Evolutionary conservation across 2,113 vertebrate species (phyloP).

Genomic region (Odontesthes bonariensis): DNA sequence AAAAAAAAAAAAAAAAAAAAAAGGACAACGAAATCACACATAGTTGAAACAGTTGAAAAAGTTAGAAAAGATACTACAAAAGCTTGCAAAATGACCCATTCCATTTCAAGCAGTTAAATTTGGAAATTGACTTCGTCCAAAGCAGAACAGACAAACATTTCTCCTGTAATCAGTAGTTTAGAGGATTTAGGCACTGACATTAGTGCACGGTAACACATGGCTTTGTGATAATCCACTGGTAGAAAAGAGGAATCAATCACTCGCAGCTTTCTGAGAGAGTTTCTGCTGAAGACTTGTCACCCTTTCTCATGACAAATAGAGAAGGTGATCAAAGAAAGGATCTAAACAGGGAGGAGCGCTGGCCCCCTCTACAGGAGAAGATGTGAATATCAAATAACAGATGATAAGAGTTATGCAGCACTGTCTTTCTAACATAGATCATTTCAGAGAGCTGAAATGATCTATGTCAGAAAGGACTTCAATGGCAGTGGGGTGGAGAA

Average conservation of each 20-base stretch:
- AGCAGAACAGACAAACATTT: slow-evolving; percentile 18
- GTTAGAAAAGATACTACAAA: background rate
- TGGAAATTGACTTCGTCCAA: slow-evolving; percentile 7
- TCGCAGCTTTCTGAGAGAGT: slow-evolving; percentile 41
- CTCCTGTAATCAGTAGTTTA: slow-evolving; percentile 51
- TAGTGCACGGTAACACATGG: slow-evolving; percentile 25
- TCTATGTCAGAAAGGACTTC: too few relatives aligned
- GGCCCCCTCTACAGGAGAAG: slow-evolving; percentile 78
- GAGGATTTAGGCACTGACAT: slow-evolving; percentile 36
- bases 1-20: background rate
- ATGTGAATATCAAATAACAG: slow-evolving; percentile 1
- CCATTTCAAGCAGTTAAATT: background rate
- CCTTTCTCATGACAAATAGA: slow-evolving; percentile 38
- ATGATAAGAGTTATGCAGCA: slow-evolving; percentile 9
- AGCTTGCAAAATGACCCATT: background rate
- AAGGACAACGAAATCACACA: too few relatives aligned
- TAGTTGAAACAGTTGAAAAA: too few relatives aligned
- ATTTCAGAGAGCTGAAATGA: background rate
- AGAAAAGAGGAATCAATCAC: slow-evolving; percentile 22
- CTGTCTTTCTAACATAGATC: too few relatives aligned
- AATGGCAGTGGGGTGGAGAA: background rate
- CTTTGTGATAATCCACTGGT: slow-evolving; percentile 25
- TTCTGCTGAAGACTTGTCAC: slow-evolving; percentile 43
- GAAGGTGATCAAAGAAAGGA: slow-evolving; percentile 9
- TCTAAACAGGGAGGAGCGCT: slow-evolving; percentile 42